phyloP scores from a whole-genome alignment of 30 jellyfish, hydroid and myxozoan species.

The Aurelia aurita region DNA sequence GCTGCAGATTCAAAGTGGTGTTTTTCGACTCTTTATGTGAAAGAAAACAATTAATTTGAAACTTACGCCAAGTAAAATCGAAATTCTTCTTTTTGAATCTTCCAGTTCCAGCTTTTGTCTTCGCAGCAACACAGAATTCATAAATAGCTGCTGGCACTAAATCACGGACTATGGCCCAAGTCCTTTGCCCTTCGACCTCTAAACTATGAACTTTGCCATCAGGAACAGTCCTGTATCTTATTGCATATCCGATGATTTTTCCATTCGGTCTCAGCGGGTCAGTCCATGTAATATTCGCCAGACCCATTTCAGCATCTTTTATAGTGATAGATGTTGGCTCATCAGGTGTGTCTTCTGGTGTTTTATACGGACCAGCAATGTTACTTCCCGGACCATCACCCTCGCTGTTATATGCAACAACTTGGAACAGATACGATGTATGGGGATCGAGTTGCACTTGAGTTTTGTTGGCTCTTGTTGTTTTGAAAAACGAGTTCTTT shows the following conservation, averaged over 20 bases:
- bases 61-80: conserved; percentile 88
- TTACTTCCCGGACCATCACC: conserved; percentile 97
- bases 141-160: conserved; percentile 62
- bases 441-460: conserved; percentile 69
- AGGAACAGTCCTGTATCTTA: conserved; percentile 57
- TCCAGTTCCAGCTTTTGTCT: conserved; percentile 86
- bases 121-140: conserved; percentile 82
- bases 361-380: conserved; percentile 83
- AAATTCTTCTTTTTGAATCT: conserved; percentile 47
- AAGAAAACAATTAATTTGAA: no score
- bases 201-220: conserved; percentile 14
- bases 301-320: conserved; percentile 78
- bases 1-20: no score
- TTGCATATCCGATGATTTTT: conserved; percentile 38
- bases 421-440: conserved; percentile 85
- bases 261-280: conserved; percentile 82
- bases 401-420: conserved; percentile 84
- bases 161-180: conserved; percentile 50
- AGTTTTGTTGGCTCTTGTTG: conserved; percentile 70
- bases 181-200: conserved; percentile 23
- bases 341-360: conserved; percentile 90
- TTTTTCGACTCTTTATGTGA: no score
- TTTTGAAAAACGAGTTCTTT: conserved; percentile 47
- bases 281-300: conserved; percentile 77
- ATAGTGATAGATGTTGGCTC: conserved; percentile 62